Percentiles rank a stretch among this genome's conserved stretches.
These are phyloP conservation scores for Drosophila biarmipes DNA, from an alignment of 1,140 invertebrate genomes.

Conservation along the genomic window DNA sequence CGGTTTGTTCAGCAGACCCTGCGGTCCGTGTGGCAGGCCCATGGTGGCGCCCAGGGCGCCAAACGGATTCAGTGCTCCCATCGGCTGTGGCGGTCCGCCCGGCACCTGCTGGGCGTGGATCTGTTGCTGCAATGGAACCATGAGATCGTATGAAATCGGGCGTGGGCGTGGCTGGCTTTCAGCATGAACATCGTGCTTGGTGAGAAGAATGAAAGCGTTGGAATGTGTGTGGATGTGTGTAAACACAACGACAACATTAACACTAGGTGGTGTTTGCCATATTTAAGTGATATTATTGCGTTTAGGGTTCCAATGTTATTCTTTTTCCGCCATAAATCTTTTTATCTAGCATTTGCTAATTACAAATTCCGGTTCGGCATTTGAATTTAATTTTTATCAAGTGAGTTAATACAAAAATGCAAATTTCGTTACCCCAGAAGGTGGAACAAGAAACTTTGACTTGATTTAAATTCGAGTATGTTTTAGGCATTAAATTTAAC, in stretches of 20 bases:
- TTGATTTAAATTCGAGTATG: no score
- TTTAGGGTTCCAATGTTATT: no score
- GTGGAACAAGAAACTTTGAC: no score
- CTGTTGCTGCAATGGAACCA: slow-evolving; percentile 85
- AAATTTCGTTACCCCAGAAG: no score
- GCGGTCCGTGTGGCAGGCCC: slow-evolving; percentile 82
- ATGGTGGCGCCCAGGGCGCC: slow-evolving; percentile 84
- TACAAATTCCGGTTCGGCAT: background rate
- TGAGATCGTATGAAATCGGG: slow-evolving; percentile 14
- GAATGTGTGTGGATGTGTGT: slow-evolving; percentile 28
- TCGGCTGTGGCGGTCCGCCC: slow-evolving; percentile 83
- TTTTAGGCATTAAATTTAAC: no score
- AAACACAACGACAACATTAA: slow-evolving; percentile 29
- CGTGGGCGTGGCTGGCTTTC: background rate
- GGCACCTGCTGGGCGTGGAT: slow-evolving; percentile 85
- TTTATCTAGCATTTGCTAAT: background rate
- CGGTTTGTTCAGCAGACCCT: slow-evolving; percentile 82
- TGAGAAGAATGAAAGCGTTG: slow-evolving; percentile 38
- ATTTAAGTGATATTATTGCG: background rate
- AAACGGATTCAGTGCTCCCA: slow-evolving; percentile 82
- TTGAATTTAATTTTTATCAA: no score
- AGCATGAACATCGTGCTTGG: slow-evolving; percentile 36
- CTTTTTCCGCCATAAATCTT: no score
- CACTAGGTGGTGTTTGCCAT: slow-evolving; percentile 18
- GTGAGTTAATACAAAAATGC: no score